A percentile compares a stretch with the other conserved stretches of the same genome.
Evolutionary conservation across 2,888 invertebrate species (phyloP).

Genomic region (Lagria hirta): DNA sequence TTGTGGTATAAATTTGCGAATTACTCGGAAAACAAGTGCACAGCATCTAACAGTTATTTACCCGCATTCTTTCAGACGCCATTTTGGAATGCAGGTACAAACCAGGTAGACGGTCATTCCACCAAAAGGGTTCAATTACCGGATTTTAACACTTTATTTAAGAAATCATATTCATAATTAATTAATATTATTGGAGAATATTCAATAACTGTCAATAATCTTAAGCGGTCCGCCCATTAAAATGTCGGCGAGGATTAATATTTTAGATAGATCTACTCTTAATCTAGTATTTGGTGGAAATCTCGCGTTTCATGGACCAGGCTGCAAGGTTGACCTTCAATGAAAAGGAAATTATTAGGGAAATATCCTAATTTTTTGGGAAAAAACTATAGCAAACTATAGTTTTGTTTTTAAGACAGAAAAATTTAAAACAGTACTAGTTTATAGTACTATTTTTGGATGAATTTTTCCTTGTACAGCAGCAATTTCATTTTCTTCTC

Average conservation of each 20-base stretch:
- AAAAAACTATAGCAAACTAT: slow-evolving; percentile 9
- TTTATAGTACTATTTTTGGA: too few relatives aligned
- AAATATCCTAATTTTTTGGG: too few relatives aligned
- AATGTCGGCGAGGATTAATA: too few relatives aligned
- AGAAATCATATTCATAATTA: not conserved
- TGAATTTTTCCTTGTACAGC: too few relatives aligned
- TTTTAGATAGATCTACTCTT: too few relatives aligned
- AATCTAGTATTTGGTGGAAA: slow-evolving; percentile 15
- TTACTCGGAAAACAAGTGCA: slow-evolving; percentile 39
- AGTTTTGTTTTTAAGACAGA: not conserved
- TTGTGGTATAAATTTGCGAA: slow-evolving; percentile 21
- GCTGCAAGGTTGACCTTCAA: slow-evolving; percentile 15
- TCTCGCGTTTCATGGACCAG: not conserved
- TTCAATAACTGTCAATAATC: not conserved
- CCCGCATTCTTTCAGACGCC: slow-evolving; percentile 50
- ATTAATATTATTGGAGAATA: not conserved
- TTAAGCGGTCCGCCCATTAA: not conserved
- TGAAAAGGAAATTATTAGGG: slow-evolving; percentile 12
- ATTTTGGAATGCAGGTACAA: slow-evolving; percentile 51
- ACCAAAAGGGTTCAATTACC: slow-evolving; percentile 9
- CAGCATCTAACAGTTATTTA: slow-evolving; percentile 49
- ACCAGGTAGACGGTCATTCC: slow-evolving; percentile 20
- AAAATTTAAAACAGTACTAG: too few relatives aligned
- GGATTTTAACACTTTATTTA: not conserved
- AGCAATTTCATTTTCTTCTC: too few relatives aligned